Conservation (phyloP, 2,113 vertebrate genomes). For the Dolichotis patagonum region DNA sequence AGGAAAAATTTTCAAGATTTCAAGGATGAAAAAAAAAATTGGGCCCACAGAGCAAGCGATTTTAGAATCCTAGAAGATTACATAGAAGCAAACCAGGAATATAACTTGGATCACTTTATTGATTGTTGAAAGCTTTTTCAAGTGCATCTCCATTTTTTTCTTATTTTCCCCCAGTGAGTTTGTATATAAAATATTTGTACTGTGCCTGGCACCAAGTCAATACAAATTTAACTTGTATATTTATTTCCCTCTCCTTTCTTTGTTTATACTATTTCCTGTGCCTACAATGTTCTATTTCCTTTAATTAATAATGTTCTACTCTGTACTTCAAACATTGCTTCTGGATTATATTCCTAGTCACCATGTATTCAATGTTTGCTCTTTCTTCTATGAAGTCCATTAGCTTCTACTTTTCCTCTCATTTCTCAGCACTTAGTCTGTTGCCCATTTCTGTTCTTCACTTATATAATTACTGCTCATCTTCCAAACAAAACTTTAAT, state of each 20-base stretch:
- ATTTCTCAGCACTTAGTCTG: neutral
- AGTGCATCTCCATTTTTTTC: neutral
- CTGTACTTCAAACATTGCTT: neutral
- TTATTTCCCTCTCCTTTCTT: neutral
- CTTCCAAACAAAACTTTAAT: neutral
- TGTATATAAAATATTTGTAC: neutral
- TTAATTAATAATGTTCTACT: neutral
- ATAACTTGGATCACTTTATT: neutral
- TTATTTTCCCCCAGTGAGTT: neutral
- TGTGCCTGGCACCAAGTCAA: neutral
- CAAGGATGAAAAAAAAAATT: neutral
- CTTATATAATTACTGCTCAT: neutral
- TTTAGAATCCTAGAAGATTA: neutral
- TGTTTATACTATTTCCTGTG: neutral
- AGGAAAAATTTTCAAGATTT: neutral
- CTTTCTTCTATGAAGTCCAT: neutral
- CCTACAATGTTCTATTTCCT: neutral
- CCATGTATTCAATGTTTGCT: neutral
- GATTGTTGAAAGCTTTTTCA: neutral
- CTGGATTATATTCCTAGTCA: neutral
- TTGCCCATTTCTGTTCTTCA: rapidly evolving
- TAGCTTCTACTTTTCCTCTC: neutral
- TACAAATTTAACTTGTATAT: neutral
- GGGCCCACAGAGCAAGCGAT: neutral
- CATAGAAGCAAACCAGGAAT: neutral